These are phyloP conservation scores for Himalopsyche phryganea DNA, from an alignment of 1,140 invertebrate species.

Conservation along the genomic window DNA sequence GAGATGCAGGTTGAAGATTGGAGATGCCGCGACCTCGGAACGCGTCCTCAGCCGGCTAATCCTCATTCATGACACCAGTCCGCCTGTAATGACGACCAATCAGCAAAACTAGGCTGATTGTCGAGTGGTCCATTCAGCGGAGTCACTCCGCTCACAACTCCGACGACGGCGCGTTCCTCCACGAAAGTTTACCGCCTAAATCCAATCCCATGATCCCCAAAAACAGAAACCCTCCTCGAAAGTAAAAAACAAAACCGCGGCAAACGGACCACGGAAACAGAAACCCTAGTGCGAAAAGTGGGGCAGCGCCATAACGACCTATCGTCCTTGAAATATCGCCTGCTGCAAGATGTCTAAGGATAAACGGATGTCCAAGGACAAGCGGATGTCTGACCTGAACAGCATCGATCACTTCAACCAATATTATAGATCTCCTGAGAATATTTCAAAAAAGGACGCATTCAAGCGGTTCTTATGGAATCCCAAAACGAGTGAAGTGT, in stretches of 20 bases:
- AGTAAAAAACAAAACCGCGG: not conserved
- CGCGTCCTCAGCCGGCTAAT: constrained; percentile 20
- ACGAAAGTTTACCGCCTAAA: constrained; percentile 31
- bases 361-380: constrained; percentile 37
- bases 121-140: constrained; percentile 17
- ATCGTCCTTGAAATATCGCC: constrained; percentile 6
- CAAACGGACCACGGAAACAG: too few species aligned
- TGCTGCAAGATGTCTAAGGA: constrained; percentile 20
- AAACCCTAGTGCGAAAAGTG: too few species aligned
- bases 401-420: constrained; percentile 58
- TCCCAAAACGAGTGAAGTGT: constrained; percentile 61
- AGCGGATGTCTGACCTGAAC: constrained; percentile 47
- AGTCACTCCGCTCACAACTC: constrained; percentile 11
- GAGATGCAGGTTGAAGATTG: constrained; percentile 28
- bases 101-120: constrained; percentile 33
- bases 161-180: constrained; percentile 16
- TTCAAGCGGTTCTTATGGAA: constrained; percentile 66
- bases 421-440: constrained; percentile 59
- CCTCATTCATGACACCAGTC: constrained; percentile 20
- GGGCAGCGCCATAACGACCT: too few species aligned
- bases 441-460: constrained; percentile 55
- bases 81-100: constrained; percentile 26
- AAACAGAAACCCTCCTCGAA: not conserved
- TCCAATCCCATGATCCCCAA: constrained; percentile 34
- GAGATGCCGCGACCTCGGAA: constrained; percentile 18